phyloP scores from a whole-genome alignment of 2,888 invertebrate genomes.

The Gortyna flavago region DNA sequence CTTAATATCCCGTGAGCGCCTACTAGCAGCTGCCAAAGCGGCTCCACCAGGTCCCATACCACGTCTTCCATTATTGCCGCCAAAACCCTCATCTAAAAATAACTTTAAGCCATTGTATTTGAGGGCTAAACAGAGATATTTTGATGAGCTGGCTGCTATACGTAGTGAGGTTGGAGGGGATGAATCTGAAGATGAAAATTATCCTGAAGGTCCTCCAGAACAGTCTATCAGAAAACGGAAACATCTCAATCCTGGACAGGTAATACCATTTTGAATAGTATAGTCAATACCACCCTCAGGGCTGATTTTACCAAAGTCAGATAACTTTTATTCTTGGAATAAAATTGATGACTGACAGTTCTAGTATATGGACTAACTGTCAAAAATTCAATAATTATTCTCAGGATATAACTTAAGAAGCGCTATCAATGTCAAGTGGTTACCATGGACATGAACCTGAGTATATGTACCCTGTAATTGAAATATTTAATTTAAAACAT shows the following conservation, averaged over 20 bases:
- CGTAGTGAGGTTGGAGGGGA: conserved; percentile 92
- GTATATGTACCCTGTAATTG: not conserved
- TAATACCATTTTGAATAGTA: conserved; percentile 36
- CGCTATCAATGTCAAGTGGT: not conserved
- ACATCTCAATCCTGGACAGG: conserved; percentile 66
- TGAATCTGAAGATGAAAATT: conserved; percentile 94
- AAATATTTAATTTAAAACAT: not conserved
- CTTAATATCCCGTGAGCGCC: conserved; percentile 93
- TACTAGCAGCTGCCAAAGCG: conserved; percentile 91
- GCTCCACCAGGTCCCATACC: conserved; percentile 91
- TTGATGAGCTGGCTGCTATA: conserved; percentile 93
- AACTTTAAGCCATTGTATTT: conserved; percentile 88
- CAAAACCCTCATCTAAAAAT: conserved; percentile 80
- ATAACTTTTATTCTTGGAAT: no score
- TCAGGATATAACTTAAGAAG: not conserved
- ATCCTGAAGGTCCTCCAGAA: conserved; percentile 92
- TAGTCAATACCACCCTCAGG: not conserved
- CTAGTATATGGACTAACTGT: no score
- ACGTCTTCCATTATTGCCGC: conserved; percentile 81
- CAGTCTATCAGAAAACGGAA: conserved; percentile 90
- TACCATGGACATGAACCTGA: not conserved
- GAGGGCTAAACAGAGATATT: conserved; percentile 89
- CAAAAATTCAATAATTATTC: no score
- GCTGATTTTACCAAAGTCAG: no score
- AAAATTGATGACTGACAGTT: no score